phyloP scores from a whole-genome alignment of 2,113 vertebrate genomes.

The Erythrolamprus reginae region DNA sequence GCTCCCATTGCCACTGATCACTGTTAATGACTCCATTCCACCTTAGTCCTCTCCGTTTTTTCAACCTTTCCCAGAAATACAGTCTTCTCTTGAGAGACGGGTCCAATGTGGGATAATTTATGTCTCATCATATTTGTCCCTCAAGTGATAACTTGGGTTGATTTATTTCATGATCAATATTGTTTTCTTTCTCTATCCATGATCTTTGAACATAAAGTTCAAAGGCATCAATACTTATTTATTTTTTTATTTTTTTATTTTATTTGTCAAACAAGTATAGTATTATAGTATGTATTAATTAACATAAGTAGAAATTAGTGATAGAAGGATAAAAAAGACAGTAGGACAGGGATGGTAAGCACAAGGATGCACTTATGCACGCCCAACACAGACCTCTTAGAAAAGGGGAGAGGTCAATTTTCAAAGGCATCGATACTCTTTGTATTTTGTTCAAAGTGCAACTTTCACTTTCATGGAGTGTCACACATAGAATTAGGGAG shows the following conservation, averaged over 20 bases:
- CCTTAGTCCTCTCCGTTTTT: neutral
- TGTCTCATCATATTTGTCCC: neutral
- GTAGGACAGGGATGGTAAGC: too few relatives aligned
- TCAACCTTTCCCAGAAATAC: neutral
- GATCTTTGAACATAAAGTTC: neutral
- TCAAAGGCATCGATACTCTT: too few relatives aligned
- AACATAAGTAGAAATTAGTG: too few relatives aligned
- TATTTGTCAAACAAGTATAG: too few relatives aligned
- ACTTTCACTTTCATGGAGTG: neutral
- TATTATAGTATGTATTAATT: too few relatives aligned
- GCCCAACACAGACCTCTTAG: too few relatives aligned
- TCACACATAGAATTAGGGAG: neutral
- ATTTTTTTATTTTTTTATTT: too few relatives aligned
- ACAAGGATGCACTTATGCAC: too few relatives aligned
- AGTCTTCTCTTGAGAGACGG: neutral
- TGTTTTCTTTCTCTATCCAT: neutral
- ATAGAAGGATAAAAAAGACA: too few relatives aligned
- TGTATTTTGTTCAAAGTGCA: neutral
- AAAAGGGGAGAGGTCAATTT: too few relatives aligned
- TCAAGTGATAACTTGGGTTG: neutral
- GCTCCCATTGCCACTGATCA: neutral
- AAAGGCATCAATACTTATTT: neutral
- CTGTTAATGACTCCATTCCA: neutral
- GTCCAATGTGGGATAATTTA: neutral
- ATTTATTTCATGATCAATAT: neutral